Base-by-base conservation (phyloP, 2,797 vertebrate species). In the Megaceryle alcyon region DNA sequence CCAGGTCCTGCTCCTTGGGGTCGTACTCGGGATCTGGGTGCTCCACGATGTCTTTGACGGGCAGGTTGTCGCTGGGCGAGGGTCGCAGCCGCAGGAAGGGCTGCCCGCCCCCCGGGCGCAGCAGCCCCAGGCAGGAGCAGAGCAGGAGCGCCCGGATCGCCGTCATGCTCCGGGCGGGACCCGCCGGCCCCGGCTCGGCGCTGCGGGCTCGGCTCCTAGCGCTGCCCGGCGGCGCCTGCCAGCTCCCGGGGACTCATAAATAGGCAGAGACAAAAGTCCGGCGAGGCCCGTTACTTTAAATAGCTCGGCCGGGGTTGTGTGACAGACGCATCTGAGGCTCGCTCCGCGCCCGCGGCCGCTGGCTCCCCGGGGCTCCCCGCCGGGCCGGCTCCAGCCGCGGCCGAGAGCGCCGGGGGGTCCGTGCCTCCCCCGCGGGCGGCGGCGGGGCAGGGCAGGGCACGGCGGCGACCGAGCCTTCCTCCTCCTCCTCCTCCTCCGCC, bases 1-100 rank as follows among this genome's bases (percentile, higher is more conserved):
- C 98, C 97, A 99, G 88, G 97, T 99, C 99, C 97, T 99, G 99
- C 96, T 99, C 99, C 92, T 98, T 98, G n/a, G 99, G 99, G 97
- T 99, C 99, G 97, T 99, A 98, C 96, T 99, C 99, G 79, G 99
- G 99, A 88, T 99, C 98, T 35, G 99, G 99, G 96, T 99, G 98
- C 97, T 99, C 99, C 89, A 97, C 98, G 85, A 99, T 98, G 95
- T 98, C 98, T 63, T 98, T 98, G 84, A 99, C 98, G 17, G 99
- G 99, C 87, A 99, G 98, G 94, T 98, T 97, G 35, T 99, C 98
- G 71, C 99, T 99, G 82, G 99, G 99, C 18, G 98, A 98, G n/a
- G 99, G 99, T 95, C 99, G 98, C 91, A 99, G 98, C 49, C 98
- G 98, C 63, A 99, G 98, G 97, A 97, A 98, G 89, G 98, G 98